phyloP scores from a whole-genome alignment of 2,888 invertebrate genomes.

The Stenodema calcarata region DNA sequence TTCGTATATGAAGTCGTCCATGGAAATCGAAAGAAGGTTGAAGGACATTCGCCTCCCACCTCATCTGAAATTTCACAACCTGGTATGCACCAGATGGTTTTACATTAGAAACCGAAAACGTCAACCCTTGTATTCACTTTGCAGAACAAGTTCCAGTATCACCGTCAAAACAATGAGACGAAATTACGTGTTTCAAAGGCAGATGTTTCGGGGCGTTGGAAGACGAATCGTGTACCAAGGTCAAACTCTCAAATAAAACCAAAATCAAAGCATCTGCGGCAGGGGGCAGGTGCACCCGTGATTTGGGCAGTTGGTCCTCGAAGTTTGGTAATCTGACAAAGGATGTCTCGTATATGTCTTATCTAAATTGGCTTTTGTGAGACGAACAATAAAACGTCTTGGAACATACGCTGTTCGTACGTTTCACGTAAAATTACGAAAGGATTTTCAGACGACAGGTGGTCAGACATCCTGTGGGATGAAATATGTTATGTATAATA shows the following conservation, averaged over 20 bases:
- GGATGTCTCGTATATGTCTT: not conserved
- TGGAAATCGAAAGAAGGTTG: too few relatives aligned
- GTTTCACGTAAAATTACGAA: not conserved
- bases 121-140: not conserved
- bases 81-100: not conserved
- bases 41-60: too few relatives aligned
- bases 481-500: not conserved
- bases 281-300: slow-evolving; percentile 15
- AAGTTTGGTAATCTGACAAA: not conserved
- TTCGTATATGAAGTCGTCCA: too few relatives aligned
- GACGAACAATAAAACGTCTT: not conserved
- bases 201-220: not conserved
- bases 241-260: slow-evolving; percentile 18
- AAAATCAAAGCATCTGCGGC: slow-evolving; percentile 31
- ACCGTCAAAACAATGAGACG: not conserved
- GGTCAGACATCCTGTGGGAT: not conserved
- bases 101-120: not conserved
- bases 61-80: too few relatives aligned
- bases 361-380: slow-evolving; percentile 24
- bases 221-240: not conserved
- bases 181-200: not conserved
- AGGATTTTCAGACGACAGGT: not conserved
- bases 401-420: not conserved
- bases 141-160: not conserved
- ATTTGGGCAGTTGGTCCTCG: slow-evolving; percentile 22